Percentiles rank a stretch among this genome's conserved stretches.
These are phyloP conservation scores for Altica lythri DNA, from an alignment of 2,888 invertebrate genomes.

Conservation along the genomic window DNA sequence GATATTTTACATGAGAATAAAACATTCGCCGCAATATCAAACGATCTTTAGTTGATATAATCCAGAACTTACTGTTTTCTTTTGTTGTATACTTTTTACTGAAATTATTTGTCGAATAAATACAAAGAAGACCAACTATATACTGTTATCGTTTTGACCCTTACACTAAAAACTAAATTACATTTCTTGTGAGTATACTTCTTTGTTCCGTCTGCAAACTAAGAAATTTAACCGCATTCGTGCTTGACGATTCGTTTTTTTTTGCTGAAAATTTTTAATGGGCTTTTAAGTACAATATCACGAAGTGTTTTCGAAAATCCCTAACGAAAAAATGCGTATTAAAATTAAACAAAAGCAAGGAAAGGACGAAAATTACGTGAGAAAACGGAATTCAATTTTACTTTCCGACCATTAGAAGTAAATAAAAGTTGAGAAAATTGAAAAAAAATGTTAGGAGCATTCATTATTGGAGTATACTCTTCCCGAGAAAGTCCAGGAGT, in stretches of 20 bases:
- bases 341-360: conserved; percentile 18
- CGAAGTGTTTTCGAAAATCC: background rate
- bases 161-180: too few relatives aligned
- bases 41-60: too few relatives aligned
- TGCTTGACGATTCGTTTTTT: background rate
- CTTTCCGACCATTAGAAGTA: conserved; percentile 25
- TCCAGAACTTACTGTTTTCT: too few relatives aligned
- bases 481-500: conserved; percentile 24
- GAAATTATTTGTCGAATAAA: too few relatives aligned
- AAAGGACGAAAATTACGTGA: conserved; percentile 15
- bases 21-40: too few relatives aligned
- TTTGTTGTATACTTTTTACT: too few relatives aligned
- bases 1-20: too few relatives aligned
- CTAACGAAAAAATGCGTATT: conserved; percentile 5
- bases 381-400: conserved; percentile 27
- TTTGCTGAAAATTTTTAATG: background rate
- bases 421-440: conserved; percentile 20
- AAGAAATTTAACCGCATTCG: too few relatives aligned
- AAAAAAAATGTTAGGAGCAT: conserved; percentile 28
- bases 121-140: too few relatives aligned
- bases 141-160: too few relatives aligned
- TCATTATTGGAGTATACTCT: conserved; percentile 30
- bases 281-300: conserved; percentile 7
- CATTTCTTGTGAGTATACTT: too few relatives aligned
- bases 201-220: too few relatives aligned